phyloP scores from a whole-genome alignment of 2,113 vertebrate genomes.

The Ovis canadensis region DNA sequence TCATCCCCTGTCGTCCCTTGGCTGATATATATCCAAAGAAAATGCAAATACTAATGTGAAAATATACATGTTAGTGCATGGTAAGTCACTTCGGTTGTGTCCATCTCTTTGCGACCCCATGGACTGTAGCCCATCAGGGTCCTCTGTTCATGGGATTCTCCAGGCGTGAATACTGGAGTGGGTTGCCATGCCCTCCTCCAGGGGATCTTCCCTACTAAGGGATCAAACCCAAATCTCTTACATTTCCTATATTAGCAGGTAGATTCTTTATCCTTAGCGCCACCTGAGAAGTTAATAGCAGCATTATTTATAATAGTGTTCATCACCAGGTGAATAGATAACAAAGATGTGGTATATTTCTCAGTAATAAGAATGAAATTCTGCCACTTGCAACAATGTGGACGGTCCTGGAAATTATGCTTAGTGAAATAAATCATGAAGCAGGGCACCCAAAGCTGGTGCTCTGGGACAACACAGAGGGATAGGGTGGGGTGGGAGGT shows the following conservation, averaged over 20 bases:
- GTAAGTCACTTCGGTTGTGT: background rate
- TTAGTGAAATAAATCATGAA: background rate
- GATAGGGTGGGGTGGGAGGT: background rate
- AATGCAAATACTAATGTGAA: background rate
- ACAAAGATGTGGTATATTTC: background rate
- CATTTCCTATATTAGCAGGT: background rate
- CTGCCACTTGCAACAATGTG: background rate
- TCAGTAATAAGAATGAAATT: background rate
- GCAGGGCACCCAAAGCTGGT: background rate
- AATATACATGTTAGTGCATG: background rate
- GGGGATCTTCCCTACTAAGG: background rate
- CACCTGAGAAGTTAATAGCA: background rate
- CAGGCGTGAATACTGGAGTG: background rate
- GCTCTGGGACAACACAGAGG: background rate
- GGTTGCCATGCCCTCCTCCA: background rate
- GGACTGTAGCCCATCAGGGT: background rate
- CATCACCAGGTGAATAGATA: background rate
- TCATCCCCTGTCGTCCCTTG: background rate
- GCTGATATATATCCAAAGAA: background rate
- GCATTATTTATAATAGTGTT: background rate
- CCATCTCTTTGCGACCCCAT: background rate
- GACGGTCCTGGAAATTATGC: background rate
- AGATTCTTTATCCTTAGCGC: background rate
- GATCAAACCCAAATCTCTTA: background rate
- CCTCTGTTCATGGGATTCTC: background rate